phyloP scores from a whole-genome alignment of 2,113 vertebrate species.

The Burhinus oedicnemus region DNA sequence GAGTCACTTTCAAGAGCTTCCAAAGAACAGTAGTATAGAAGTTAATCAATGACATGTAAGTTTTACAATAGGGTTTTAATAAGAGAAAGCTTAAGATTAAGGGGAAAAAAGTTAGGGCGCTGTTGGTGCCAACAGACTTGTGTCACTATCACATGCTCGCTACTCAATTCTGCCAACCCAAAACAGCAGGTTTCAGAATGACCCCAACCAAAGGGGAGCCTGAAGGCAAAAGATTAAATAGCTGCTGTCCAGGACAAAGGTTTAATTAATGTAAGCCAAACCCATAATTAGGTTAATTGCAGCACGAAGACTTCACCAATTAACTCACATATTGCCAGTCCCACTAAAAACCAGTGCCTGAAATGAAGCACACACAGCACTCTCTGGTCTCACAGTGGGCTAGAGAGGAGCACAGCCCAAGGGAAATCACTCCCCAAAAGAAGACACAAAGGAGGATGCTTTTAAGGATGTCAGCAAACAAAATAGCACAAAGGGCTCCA shows the following conservation, averaged over 20 bases:
- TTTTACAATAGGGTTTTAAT: not conserved
- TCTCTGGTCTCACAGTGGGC: not conserved
- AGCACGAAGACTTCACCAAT: constrained; percentile 39
- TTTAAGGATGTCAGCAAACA: not conserved
- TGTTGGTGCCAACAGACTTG: not conserved
- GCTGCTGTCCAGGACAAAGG: constrained; percentile 31
- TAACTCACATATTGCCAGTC: constrained; percentile 55
- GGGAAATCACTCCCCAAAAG: not conserved
- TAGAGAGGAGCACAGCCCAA: not conserved
- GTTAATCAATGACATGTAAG: not conserved
- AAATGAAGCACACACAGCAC: not conserved
- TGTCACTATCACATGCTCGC: not conserved
- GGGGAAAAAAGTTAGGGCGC: not conserved
- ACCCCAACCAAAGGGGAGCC: not conserved
- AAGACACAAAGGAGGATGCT: not conserved
- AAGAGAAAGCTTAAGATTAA: not conserved
- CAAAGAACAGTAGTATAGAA: not conserved
- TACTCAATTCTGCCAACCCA: not conserved
- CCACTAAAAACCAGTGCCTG: not conserved
- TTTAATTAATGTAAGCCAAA: constrained; percentile 70
- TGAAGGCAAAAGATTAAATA: constrained; percentile 25
- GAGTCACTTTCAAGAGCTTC: not conserved
- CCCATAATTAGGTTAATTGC: constrained; percentile 60
- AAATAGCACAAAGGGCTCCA: not conserved
- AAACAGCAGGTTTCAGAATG: constrained; percentile 18